Evolutionary conservation across 2,888 invertebrate genomes (phyloP).

Genomic region (Troides aeacus): DNA sequence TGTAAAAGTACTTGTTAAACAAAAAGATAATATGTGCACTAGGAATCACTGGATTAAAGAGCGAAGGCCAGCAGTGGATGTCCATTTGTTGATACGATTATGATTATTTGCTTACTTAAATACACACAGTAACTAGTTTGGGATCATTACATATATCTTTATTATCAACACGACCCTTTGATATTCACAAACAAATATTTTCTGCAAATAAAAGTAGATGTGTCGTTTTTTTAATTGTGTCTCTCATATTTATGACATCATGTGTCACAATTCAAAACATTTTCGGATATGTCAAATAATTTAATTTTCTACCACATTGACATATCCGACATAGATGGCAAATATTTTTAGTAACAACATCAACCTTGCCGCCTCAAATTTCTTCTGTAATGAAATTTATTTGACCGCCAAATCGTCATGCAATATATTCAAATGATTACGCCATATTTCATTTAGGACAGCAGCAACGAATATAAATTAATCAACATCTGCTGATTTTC

Average conservation of each 20-base stretch:
- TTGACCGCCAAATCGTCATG: background rate
- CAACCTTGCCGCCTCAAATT: background rate
- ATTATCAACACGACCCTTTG: conserved; percentile 31
- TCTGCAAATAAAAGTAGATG: conserved; percentile 31
- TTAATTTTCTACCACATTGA: conserved; percentile 11
- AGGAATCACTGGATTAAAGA: no score
- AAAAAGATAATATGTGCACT: no score
- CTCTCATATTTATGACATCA: conserved; percentile 5
- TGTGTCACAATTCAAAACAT: no score
- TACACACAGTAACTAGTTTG: background rate
- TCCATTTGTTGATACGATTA: no score
- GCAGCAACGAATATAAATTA: conserved; percentile 2
- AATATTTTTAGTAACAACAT: conserved; percentile 12
- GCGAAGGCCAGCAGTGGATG: no score
- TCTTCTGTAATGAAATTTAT: conserved; percentile 8
- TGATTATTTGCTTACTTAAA: no score
- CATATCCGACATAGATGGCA: conserved; percentile 10
- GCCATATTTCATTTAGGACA: conserved; percentile 2
- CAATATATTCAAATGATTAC: conserved; percentile 1
- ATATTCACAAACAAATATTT: conserved; percentile 32
- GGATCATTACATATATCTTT: background rate
- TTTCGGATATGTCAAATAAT: no score
- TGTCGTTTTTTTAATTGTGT: conserved; percentile 26
- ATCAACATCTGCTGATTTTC: conserved; percentile 2
- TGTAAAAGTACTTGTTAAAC: no score